These are phyloP conservation scores for Brevimyrus niger DNA, from an alignment of 2,113 vertebrate species.

Conservation along the genomic window DNA sequence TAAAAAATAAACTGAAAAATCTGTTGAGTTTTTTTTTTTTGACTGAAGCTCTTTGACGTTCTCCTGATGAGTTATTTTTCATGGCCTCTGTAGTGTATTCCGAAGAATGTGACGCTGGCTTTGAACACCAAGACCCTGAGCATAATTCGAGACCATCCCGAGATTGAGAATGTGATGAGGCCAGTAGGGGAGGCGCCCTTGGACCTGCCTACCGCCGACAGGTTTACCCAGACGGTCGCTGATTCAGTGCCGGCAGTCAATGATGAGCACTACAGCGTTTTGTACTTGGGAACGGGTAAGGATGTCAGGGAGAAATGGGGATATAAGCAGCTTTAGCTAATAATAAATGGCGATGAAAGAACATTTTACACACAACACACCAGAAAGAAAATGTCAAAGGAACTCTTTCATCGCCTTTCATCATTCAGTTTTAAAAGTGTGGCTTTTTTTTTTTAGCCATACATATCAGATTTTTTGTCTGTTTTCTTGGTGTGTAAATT, in stretches of 20 bases:
- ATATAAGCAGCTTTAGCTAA: not conserved
- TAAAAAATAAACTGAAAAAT: not conserved
- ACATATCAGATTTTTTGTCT: not conserved
- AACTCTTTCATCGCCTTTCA: too few species aligned
- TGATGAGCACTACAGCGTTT: slow-evolving; percentile 63
- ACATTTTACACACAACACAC: not conserved
- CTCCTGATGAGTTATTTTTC: not conserved
- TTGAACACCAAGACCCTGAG: slow-evolving; percentile 54
- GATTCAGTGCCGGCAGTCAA: slow-evolving; percentile 62
- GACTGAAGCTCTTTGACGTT: not conserved
- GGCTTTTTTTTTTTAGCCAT: not conserved
- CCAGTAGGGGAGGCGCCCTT: slow-evolving; percentile 58
- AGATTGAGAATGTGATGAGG: slow-evolving; percentile 63
- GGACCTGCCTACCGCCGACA: slow-evolving; percentile 57
- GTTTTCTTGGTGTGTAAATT: too few species aligned
- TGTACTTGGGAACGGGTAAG: slow-evolving; percentile 62
- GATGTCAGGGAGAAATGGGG: not conserved
- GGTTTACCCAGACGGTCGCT: slow-evolving; percentile 60
- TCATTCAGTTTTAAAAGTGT: not conserved
- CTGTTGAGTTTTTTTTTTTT: not conserved
- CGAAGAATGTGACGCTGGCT: slow-evolving; percentile 44
- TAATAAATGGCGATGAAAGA: not conserved
- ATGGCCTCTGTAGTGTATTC: slow-evolving; percentile 46
- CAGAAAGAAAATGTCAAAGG: not conserved
- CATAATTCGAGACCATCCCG: slow-evolving; percentile 59